These are phyloP conservation scores for Iselma pallidipennis DNA, from an alignment of 2,888 invertebrate species.

Conservation along the genomic window DNA sequence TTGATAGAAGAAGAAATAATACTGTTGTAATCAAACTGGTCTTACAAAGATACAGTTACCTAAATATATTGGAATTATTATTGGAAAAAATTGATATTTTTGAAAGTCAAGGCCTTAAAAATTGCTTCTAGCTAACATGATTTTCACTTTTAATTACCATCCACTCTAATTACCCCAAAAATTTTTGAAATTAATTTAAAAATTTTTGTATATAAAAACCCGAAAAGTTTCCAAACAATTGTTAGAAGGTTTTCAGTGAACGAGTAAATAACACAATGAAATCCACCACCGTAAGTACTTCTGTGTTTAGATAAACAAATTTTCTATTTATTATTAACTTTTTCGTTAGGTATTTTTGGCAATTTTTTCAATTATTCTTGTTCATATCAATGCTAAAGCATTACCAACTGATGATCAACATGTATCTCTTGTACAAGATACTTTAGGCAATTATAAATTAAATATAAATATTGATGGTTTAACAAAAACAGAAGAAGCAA, in stretches of 20 bases:
- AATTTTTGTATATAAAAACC: background rate
- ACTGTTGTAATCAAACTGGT: background rate
- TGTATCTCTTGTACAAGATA: conserved; percentile 31
- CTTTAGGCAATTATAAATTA: conserved; percentile 32
- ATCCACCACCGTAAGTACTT: conserved; percentile 11
- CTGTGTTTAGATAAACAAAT: background rate
- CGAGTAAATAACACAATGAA: background rate
- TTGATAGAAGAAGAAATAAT: background rate
- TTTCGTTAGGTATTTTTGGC: conserved; percentile 7
- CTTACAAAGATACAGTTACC: too few relatives aligned
- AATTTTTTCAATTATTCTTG: conserved; percentile 4
- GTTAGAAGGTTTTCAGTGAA: background rate
- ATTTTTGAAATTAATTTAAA: background rate
- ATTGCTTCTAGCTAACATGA: background rate
- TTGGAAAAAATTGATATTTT: background rate
- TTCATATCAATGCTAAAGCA: conserved; percentile 5
- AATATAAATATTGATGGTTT: conserved; percentile 21
- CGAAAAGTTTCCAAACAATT: background rate
- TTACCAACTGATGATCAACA: background rate
- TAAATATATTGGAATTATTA: background rate
- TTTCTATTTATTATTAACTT: background rate
- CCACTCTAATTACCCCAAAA: background rate
- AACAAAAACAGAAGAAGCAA: conserved; percentile 27
- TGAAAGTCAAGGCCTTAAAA: background rate
- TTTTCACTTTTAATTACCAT: background rate